phyloP scores from a whole-genome alignment of 2,888 invertebrate species.

The Pediacus dermestoides region DNA sequence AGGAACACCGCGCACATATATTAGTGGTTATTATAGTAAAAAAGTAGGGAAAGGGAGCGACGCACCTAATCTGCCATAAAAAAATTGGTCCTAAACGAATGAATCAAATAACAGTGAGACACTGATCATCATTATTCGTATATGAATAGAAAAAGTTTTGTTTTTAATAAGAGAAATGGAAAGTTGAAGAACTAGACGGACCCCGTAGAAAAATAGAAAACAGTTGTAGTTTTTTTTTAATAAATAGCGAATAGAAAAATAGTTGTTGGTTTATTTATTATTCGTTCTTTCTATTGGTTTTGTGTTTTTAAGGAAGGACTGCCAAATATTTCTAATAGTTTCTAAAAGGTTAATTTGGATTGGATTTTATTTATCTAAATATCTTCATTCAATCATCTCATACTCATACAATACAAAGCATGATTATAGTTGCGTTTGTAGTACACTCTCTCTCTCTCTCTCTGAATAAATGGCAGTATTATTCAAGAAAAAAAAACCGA shows the following conservation, averaged over 20 bases:
- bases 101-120: conserved; percentile 26
- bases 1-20: no score
- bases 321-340: no score
- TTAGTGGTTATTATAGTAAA: not conserved
- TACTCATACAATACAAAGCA: no score
- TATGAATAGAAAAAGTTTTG: conserved; percentile 26
- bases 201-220: conserved; percentile 19
- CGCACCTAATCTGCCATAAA: conserved; percentile 19
- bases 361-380: no score
- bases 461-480: no score
- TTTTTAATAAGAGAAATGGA: conserved; percentile 18
- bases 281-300: no score
- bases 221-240: no score
- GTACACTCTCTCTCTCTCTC: no score
- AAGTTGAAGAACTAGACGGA: conserved; percentile 31
- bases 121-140: conserved; percentile 26
- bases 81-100: conserved; percentile 32
- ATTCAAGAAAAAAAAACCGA: not conserved
- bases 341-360: no score
- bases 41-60: conserved; percentile 16
- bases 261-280: not conserved
- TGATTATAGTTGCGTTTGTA: no score
- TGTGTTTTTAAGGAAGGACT: no score
- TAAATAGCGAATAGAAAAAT: conserved; percentile 1
- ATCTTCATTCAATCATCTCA: no score